phyloP scores from a whole-genome alignment of 2,888 invertebrate genomes.

The Lissonota sp. region DNA sequence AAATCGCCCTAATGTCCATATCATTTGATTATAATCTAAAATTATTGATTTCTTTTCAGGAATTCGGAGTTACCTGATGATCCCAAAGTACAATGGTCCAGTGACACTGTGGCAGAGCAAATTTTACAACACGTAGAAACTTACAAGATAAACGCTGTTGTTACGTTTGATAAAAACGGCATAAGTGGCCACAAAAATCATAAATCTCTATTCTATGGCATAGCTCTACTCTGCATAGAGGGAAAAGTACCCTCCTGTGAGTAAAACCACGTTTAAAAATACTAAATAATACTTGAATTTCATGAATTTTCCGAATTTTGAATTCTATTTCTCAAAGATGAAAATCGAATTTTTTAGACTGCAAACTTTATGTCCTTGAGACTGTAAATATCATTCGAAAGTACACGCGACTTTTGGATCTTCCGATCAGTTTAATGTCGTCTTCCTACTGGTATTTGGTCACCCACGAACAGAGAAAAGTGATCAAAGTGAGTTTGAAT shows the following conservation, averaged over 20 bases:
- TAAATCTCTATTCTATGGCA: slow-evolving; percentile 92
- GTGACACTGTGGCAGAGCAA: slow-evolving; percentile 87
- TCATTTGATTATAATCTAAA: no score
- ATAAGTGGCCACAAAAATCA: slow-evolving; percentile 98
- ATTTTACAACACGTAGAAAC: slow-evolving; percentile 89
- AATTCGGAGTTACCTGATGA: slow-evolving; percentile 91
- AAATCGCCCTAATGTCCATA: no score
- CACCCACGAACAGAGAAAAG: slow-evolving; percentile 78
- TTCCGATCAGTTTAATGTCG: slow-evolving; percentile 91
- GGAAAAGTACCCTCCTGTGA: slow-evolving; percentile 90
- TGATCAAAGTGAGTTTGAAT: slow-evolving; percentile 76
- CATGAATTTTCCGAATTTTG: background rate
- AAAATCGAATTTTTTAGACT: slow-evolving; percentile 86
- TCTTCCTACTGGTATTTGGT: slow-evolving; percentile 90
- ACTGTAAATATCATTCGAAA: slow-evolving; percentile 94
- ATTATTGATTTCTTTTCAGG: slow-evolving; percentile 84
- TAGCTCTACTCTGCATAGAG: slow-evolving; percentile 91
- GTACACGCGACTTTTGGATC: slow-evolving; percentile 93
- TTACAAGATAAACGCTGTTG: slow-evolving; percentile 91
- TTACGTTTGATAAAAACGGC: slow-evolving; percentile 97
- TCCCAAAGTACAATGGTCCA: slow-evolving; percentile 91
- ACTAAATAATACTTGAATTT: no score
- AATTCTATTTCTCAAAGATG: slow-evolving; percentile 4
- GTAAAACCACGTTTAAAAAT: slow-evolving; percentile 74
- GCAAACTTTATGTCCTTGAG: slow-evolving; percentile 93